Conservation (phyloP, 2,113 vertebrate species). For the Tenrec ecaudatus region DNA sequence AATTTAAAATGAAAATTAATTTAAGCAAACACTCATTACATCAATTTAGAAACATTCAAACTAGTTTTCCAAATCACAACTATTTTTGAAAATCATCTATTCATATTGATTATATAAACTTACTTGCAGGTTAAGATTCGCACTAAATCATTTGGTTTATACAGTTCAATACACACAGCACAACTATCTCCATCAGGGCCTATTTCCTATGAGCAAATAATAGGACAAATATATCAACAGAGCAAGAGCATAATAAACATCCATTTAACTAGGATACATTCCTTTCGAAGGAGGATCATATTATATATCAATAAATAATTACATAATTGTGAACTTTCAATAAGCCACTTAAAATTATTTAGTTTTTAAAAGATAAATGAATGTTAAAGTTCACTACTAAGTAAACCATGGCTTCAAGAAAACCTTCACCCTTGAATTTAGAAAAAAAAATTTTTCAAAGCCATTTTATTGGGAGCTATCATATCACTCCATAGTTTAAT, state of each 20-base stretch:
- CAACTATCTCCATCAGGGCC: slow-evolving; percentile 91
- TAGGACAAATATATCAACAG: slow-evolving; percentile 52
- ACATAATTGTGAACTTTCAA: slow-evolving; percentile 8
- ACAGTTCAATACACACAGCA: slow-evolving; percentile 95
- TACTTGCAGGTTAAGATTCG: slow-evolving; percentile 96
- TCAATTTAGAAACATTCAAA: slow-evolving; percentile 62
- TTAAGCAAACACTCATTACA: slow-evolving; percentile 4
- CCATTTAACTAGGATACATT: slow-evolving; percentile 60
- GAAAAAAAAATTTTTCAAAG: too few species aligned
- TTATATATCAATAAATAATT: background rate
- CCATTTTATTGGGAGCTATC: too few species aligned
- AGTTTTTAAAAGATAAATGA: slow-evolving; percentile 29
- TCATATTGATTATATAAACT: slow-evolving; percentile 75
- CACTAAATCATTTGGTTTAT: slow-evolving; percentile 92
- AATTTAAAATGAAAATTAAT: slow-evolving; percentile 41
- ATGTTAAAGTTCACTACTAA: background rate
- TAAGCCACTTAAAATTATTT: slow-evolving; percentile 43
- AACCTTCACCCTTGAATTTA: too few species aligned
- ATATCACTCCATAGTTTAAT: too few species aligned
- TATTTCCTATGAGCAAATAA: slow-evolving; percentile 86
- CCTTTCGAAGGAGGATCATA: slow-evolving; percentile 5
- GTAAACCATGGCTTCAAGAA: too few species aligned
- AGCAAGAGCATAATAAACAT: slow-evolving; percentile 35
- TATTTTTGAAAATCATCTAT: slow-evolving; percentile 49
- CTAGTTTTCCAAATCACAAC: slow-evolving; percentile 19